Evolutionary conservation across 2,113 vertebrate genomes (phyloP).

Genomic region (Gallinago jamesoni): DNA sequence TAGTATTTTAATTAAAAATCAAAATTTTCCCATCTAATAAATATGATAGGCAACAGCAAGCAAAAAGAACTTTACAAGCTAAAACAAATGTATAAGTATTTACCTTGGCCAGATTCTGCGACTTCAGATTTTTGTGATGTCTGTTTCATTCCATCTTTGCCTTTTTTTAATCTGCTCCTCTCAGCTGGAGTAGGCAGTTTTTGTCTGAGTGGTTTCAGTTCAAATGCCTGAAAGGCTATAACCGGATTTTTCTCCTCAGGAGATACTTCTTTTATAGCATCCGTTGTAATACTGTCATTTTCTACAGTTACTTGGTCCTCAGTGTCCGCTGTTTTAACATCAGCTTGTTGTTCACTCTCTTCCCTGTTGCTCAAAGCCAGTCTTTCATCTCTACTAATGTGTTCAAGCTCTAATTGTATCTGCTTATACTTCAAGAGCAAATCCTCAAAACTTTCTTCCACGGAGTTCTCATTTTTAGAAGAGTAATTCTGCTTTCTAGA

Average conservation of each 20-base stretch:
- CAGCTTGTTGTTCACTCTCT: slow-evolving; percentile 61
- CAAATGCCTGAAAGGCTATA: slow-evolving; percentile 92
- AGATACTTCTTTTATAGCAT: slow-evolving; percentile 56
- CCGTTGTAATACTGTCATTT: slow-evolving; percentile 74
- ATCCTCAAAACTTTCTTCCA: slow-evolving; percentile 96
- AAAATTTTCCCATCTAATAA: not conserved
- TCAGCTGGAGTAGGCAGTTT: slow-evolving; percentile 85
- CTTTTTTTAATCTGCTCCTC: slow-evolving; percentile 78
- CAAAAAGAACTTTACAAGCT: not conserved
- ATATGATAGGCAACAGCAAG: not conserved
- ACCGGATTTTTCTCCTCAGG: slow-evolving; percentile 79
- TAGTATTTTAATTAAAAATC: not conserved
- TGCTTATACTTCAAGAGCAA: slow-evolving; percentile 94
- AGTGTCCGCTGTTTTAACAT: slow-evolving; percentile 38
- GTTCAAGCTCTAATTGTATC: slow-evolving; percentile 95
- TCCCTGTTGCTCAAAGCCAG: slow-evolving; percentile 82
- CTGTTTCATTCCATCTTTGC: slow-evolving; percentile 78
- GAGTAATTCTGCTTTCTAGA: slow-evolving; percentile 79
- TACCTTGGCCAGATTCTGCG: slow-evolving; percentile 73
- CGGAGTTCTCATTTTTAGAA: slow-evolving; percentile 80
- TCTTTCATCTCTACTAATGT: slow-evolving; percentile 94
- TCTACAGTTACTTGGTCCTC: slow-evolving; percentile 67
- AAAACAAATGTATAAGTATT: not conserved
- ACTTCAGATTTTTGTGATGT: slow-evolving; percentile 57
- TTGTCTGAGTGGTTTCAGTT: slow-evolving; percentile 92